These are phyloP conservation scores for Lamellibrachia luymesi DNA, from an alignment of 1,140 invertebrate species.

Conservation along the genomic window DNA sequence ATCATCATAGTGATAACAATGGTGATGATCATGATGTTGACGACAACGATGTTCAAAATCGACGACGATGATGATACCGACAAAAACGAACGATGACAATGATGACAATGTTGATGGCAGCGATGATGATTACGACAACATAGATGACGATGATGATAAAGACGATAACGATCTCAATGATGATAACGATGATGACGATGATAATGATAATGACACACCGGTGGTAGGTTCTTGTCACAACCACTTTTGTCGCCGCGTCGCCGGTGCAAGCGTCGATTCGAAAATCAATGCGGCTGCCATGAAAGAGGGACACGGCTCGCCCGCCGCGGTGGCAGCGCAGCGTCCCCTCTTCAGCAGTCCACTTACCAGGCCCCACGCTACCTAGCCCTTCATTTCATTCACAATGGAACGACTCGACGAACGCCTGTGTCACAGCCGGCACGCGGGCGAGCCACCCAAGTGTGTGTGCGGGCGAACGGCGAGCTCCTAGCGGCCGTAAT, in stretches of 20 bases:
- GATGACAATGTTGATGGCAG: not conserved
- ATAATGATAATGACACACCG: too few relatives aligned
- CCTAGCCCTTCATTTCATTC: not conserved
- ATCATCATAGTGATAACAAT: not conserved
- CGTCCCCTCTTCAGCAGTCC: not conserved
- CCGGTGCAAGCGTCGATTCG: too few relatives aligned
- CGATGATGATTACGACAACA: too few relatives aligned
- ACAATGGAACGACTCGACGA: not conserved
- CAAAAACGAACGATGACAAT: too few relatives aligned
- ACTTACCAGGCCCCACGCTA: not conserved
- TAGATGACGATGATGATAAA: too few relatives aligned
- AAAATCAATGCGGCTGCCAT: not conserved
- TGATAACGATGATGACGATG: too few relatives aligned
- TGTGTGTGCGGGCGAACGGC: not conserved
- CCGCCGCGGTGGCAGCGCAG: not conserved
- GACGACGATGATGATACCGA: not conserved
- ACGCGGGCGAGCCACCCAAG: not conserved
- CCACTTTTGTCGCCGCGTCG: not conserved
- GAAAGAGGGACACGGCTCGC: not conserved
- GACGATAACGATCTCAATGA: too few relatives aligned
- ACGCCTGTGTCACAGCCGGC: not conserved
- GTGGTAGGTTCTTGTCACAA: not conserved
- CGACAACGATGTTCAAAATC: not conserved
- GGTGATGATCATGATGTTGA: not conserved
- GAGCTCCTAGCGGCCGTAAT: not conserved